Evolutionary conservation across 2,113 vertebrate genomes (phyloP), one percentile per base, ranked within the genome.

Genomic region (Limnothrissa miodon): DNA sequence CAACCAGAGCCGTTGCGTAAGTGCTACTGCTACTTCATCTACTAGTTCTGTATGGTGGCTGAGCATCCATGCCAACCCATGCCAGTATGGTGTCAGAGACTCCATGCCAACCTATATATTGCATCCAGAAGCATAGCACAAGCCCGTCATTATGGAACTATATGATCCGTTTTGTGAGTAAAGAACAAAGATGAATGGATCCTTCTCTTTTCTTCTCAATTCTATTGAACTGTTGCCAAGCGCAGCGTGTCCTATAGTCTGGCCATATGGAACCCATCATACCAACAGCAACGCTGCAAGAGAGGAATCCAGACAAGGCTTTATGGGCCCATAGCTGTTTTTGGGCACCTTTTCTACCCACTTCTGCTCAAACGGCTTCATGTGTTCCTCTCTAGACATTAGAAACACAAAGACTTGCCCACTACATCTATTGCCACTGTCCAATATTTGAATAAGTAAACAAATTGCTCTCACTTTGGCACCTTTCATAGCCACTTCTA

Each of bases 91-190:
- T 23, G 10, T n/a, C n/a, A 62, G 1, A 9, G 56, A 1, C 66
- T 74, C 13, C 33, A 39, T 74, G 66, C 66, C 66, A 74, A 15
- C 66, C 66, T 15, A 36, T 33, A 74, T 36, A 74, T 36, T 74
- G 36, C 66, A 11, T 74, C 25, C 25, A 74, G 66, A 33, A 74
- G 66, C 66, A 74, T 36, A 74, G 17, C 66, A 74, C 66, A 74
- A 74, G 66, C 66, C 29, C 33, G 66, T 74, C 66, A 74, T 74
- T 74, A 74, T 74, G 36, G 66, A 74, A 74, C 29, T 74, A 74
- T 74, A 74, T 33, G 66, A 36, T 74, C 66, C 66, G 66, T 74
- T 74, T 74, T 74, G 66, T 74, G 66, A 74, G 29, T 39, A 74
- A 36, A 74, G 33, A 74, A 74, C 25, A 36, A 74, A 36, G 66